Evolutionary conservation across 2,797 vertebrate species (phyloP), one percentile per base, ranked within the genome.

Genomic region (Hozukius guyotensis): DNA sequence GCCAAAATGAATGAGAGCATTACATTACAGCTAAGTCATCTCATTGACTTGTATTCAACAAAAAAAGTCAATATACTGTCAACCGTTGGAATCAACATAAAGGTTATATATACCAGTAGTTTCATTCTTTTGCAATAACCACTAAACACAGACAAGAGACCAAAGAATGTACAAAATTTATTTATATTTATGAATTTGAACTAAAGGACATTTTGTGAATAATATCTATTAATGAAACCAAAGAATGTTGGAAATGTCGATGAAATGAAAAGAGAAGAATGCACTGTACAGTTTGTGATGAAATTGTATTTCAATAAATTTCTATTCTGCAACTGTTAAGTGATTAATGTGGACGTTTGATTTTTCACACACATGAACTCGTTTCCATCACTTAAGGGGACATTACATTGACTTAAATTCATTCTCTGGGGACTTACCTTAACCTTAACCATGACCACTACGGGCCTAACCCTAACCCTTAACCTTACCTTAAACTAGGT

Each of bases 151-250:
- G 38, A 88, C 75, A 56, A 77, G 57, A 89, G 88, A 93, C 92
- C 86, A 91, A 93, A 91, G 93, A 96, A 95, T 95, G 94, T 96
- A 95, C 73, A 90, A 78, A 75, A 65, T 66, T 27, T 92, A 93
- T 94, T 95, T 96, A 94, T 94, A 93, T 93, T 93, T 94, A 88
- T 92, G 80, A 90, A 90, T 92, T 84, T 92, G 90, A 93, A 85
- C 77, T 77, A 78, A 84, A 72, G 72, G 75, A 83, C 77, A 78
- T 84, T 89, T 89, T 95, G 93, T 93, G 92, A 92, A 91, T 92
- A 91, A 80, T 88, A 88, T 90, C 77, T 92, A 78, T 89, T 82
- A 65, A 88, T 82, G 69, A 87, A 88, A 82, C 76, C 77, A 87
- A 82, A 88, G 84, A 88, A 75, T 85, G 82, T 86, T 87, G 70